These are phyloP conservation scores for Semnornis frantzii DNA, from an alignment of 2,113 vertebrate genomes.

Conservation along the genomic window DNA sequence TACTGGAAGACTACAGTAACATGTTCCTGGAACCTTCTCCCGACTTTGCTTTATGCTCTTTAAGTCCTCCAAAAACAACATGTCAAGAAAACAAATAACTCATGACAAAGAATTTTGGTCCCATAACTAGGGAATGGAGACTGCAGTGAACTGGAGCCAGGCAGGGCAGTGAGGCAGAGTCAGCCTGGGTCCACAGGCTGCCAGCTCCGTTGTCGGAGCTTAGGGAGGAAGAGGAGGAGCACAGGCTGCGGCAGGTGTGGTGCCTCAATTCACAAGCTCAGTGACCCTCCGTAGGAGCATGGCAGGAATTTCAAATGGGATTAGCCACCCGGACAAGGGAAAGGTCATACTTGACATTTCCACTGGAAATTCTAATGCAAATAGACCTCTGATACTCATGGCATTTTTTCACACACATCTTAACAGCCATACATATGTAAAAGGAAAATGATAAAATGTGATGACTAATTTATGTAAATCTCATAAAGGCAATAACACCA, in stretches of 20 bases:
- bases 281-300: conserved; percentile 74
- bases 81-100: not conserved
- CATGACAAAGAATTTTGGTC: not conserved
- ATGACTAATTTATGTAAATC: conserved; percentile 73
- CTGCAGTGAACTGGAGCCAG: not conserved
- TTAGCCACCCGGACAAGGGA: conserved; percentile 80
- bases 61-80: not conserved
- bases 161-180: not conserved
- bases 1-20: not conserved
- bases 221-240: conserved; percentile 50
- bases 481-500: conserved; percentile 45
- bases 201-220: not conserved
- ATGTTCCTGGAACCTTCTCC: not conserved
- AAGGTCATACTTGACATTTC: conserved; percentile 83
- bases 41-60: not conserved
- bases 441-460: conserved; percentile 66
- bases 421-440: conserved; percentile 65
- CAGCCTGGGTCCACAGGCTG: not conserved
- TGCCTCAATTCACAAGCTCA: conserved; percentile 53
- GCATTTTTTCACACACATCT: conserved; percentile 66
- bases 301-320: conserved; percentile 81
- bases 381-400: conserved; percentile 68
- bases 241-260: conserved; percentile 68
- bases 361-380: conserved; percentile 83
- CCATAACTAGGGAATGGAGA: not conserved